Conservation (phyloP, 2,888 invertebrate species). For the Entomobrya multifasciata region DNA sequence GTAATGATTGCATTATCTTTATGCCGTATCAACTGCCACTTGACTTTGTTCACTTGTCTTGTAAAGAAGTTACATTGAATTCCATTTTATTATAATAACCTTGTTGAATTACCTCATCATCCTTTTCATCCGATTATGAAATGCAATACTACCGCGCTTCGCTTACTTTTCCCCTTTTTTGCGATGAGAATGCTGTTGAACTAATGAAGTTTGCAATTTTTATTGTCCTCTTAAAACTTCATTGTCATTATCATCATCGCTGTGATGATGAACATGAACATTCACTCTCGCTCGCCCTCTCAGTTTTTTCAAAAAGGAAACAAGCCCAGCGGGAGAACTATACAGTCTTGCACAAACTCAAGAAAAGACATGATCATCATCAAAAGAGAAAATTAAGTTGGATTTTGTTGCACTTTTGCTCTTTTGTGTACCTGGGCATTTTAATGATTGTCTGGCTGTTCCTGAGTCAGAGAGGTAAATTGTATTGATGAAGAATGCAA, state of each 20-base stretch:
- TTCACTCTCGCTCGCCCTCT: conserved; percentile 15
- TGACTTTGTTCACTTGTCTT: neutral
- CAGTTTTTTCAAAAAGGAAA: conserved; percentile 34
- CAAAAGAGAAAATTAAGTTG: conserved; percentile 6
- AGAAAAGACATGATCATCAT: neutral
- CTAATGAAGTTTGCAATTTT: conserved; percentile 76
- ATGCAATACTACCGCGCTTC: neutral
- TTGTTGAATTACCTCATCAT: neutral
- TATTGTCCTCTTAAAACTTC: conserved; percentile 46
- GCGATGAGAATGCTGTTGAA: conserved; percentile 31
- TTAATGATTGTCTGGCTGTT: neutral
- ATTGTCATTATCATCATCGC: neutral
- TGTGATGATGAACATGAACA: neutral
- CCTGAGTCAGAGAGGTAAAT: too few relatives aligned
- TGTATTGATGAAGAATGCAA: neutral
- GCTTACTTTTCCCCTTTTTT: conserved; percentile 13
- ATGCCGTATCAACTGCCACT: conserved; percentile 35
- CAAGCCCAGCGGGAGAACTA: conserved; percentile 41
- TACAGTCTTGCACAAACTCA: conserved; percentile 22
- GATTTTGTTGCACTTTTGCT: too few relatives aligned
- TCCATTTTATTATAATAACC: conserved; percentile 4
- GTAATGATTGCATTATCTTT: conserved; percentile 3
- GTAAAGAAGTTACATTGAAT: neutral
- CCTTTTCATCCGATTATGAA: conserved; percentile 22
- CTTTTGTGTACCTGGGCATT: neutral